phyloP scores from a whole-genome alignment of 1,140 invertebrate genomes.

The Diabrotica virgifera region DNA sequence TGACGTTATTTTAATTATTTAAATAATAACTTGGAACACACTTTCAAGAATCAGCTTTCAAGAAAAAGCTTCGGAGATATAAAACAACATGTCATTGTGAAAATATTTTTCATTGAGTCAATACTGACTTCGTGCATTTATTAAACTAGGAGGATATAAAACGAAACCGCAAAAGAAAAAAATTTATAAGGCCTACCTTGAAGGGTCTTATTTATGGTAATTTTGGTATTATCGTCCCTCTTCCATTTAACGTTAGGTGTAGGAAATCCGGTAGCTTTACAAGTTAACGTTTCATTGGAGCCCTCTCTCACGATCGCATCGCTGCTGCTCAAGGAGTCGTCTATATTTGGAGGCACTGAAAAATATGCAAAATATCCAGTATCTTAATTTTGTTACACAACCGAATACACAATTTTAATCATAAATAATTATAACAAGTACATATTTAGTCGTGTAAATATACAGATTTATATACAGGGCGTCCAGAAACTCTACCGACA shows the following conservation, averaged over 20 bases:
- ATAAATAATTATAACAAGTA: no score
- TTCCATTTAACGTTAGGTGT: slow-evolving; percentile 87
- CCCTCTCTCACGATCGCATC: slow-evolving; percentile 89
- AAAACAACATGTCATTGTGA: no score
- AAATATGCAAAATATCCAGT: slow-evolving; percentile 30
- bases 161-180: slow-evolving; percentile 4
- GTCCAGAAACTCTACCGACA: no score
- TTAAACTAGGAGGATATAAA: slow-evolving; percentile 9
- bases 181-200: slow-evolving; percentile 57
- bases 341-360: slow-evolving; percentile 88
- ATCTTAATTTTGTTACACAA: no score
- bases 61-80: no score
- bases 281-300: slow-evolving; percentile 81
- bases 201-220: slow-evolving; percentile 77
- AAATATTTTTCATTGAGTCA: neutral
- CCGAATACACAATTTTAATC: no score
- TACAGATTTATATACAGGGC: no score
- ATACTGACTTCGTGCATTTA: neutral
- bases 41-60: no score
- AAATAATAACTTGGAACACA: no score
- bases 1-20: no score
- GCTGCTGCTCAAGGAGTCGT: slow-evolving; percentile 83
- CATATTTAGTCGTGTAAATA: no score
- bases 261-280: slow-evolving; percentile 86
- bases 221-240: slow-evolving; percentile 79